These are phyloP conservation scores for Phainopepla nitens DNA, from an alignment of 2,113 vertebrate species.

Conservation along the genomic window DNA sequence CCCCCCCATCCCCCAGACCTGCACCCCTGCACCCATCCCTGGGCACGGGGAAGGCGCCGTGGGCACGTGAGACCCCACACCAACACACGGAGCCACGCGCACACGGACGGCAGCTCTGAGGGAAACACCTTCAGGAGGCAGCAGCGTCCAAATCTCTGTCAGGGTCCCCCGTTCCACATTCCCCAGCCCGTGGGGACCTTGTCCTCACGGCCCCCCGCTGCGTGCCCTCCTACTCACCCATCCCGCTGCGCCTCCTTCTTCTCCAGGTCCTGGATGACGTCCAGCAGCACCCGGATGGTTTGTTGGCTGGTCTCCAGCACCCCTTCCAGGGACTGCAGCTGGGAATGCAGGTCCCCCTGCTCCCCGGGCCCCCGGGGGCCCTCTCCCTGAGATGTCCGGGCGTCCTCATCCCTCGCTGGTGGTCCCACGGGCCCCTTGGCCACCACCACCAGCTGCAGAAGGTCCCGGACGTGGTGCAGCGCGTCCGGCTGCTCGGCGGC, in stretches of 20 bases:
- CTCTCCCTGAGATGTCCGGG: constrained; percentile 53
- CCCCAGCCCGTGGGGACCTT: too few relatives aligned
- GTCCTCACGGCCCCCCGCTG: fast-evolving
- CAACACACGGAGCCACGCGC: fast-evolving
- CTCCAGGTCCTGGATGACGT: constrained; percentile 89
- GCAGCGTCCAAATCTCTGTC: neutral
- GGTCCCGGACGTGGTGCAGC: constrained; percentile 60
- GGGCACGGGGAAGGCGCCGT: fast-evolving
- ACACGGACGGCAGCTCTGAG: fast-evolving
- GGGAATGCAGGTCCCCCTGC: constrained; percentile 77
- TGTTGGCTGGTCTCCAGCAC: constrained; percentile 89
- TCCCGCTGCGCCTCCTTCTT: constrained; percentile 86
- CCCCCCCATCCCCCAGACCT: too few relatives aligned
- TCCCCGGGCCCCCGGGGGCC: neutral
- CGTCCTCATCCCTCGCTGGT: constrained; percentile 60
- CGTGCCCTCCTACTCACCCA: constrained; percentile 68
- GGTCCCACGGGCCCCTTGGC: constrained; percentile 73
- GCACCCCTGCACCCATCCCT: neutral
- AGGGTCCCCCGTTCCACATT: fast-evolving
- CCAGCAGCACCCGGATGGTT: constrained; percentile 86
- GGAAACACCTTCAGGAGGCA: fast-evolving
- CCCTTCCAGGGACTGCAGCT: constrained; percentile 85
- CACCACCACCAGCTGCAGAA: constrained; percentile 78
- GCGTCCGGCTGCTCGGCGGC: too few relatives aligned
- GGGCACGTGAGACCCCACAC: fast-evolving